phyloP scores from a whole-genome alignment of 2,888 invertebrate species.

The Melanophora roralis region DNA sequence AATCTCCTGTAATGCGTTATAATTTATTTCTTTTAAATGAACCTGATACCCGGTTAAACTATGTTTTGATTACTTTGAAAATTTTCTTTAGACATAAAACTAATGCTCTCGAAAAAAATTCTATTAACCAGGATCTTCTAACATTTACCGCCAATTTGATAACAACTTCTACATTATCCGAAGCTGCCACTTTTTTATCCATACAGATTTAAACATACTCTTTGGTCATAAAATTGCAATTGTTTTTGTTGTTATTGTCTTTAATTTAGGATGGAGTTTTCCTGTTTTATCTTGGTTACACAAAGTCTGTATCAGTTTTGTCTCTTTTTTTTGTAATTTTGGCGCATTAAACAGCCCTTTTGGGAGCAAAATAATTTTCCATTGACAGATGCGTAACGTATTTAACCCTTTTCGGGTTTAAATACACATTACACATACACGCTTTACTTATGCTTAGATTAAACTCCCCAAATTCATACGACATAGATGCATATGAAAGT shows the following conservation, averaged over 20 bases:
- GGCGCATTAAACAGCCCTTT: slow-evolving; percentile 55
- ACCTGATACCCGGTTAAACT: too few relatives aligned
- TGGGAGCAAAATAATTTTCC: slow-evolving; percentile 53
- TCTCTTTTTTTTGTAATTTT: not conserved
- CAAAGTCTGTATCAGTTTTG: not conserved
- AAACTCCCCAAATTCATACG: not conserved
- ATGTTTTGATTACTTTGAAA: too few relatives aligned
- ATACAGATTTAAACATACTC: slow-evolving; percentile 50
- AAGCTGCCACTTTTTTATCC: too few relatives aligned
- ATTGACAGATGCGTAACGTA: slow-evolving; percentile 60
- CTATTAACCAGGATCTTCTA: too few relatives aligned
- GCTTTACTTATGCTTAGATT: not conserved
- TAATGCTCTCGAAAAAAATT: too few relatives aligned
- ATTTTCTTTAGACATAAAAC: too few relatives aligned
- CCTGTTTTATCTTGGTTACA: slow-evolving; percentile 11
- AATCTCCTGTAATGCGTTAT: too few relatives aligned
- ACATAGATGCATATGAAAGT: not conserved
- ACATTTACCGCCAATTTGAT: too few relatives aligned
- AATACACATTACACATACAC: slow-evolving; percentile 27
- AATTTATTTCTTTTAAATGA: too few relatives aligned
- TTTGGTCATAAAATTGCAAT: slow-evolving; percentile 57
- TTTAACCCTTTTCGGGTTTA: slow-evolving; percentile 55
- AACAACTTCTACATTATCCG: too few relatives aligned
- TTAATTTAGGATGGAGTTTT: slow-evolving; percentile 11
- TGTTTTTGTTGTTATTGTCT: slow-evolving; percentile 32